Evolutionary conservation across 2,888 invertebrate species (phyloP).

Genomic region (Hemistola chrysoprasaria): DNA sequence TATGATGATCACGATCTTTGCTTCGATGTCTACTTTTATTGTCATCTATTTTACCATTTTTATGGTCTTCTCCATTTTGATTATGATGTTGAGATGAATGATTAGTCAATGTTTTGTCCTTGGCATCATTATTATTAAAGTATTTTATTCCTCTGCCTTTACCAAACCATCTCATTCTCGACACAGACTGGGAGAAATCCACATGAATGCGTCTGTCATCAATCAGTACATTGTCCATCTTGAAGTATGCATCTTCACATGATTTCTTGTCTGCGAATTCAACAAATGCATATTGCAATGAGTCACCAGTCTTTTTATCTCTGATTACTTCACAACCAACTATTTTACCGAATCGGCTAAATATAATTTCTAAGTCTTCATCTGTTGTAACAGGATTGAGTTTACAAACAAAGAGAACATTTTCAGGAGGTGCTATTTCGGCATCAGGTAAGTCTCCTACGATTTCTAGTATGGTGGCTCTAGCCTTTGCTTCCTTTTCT

Average conservation of each 20-base stretch:
- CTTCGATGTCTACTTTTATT: conserved; percentile 6
- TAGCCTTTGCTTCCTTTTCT: conserved; percentile 96
- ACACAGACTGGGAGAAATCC: conserved; percentile 99
- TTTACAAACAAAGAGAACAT: conserved; percentile 99
- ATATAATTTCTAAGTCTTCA: conserved; percentile 98
- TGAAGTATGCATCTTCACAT: conserved; percentile 99
- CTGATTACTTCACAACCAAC: conserved; percentile 97
- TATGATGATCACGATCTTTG: conserved; percentile 26
- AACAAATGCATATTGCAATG: conserved; percentile 99
- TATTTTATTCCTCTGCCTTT: conserved; percentile 91
- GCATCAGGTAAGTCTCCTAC: conserved; percentile 98
- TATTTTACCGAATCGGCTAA: conserved; percentile 97
- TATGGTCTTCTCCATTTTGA: conserved; percentile 21
- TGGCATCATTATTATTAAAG: conserved; percentile 55
- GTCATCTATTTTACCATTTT: conserved; percentile 9
- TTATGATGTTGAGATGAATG: conserved; percentile 14
- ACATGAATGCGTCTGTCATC: conserved; percentile 99
- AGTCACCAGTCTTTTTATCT: conserved; percentile 95
- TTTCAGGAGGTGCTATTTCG: conserved; percentile 98
- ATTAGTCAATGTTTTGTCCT: conserved; percentile 6
- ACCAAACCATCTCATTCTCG: conserved; percentile 95
- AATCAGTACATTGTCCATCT: conserved; percentile 99
- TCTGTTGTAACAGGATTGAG: conserved; percentile 98
- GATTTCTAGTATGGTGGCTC: conserved; percentile 98
- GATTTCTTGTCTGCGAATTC: conserved; percentile 96